A percentile compares a stretch with the other conserved stretches of the same genome.
phyloP scores from a whole-genome alignment of 2,888 invertebrate species.

The Drosophila koepferae region DNA sequence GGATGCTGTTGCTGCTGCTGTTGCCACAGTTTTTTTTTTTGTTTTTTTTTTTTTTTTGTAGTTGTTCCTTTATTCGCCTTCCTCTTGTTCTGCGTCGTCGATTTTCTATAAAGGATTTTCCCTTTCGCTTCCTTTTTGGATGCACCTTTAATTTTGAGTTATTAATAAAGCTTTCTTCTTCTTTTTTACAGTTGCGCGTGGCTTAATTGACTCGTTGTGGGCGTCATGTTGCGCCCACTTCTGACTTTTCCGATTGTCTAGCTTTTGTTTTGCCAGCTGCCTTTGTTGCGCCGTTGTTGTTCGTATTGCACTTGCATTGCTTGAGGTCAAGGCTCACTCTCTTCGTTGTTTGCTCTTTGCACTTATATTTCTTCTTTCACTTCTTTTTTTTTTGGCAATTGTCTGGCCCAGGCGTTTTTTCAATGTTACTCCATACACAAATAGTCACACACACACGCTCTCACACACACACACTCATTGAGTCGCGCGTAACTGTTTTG shows the following conservation, averaged over 20 bases:
- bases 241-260: slow-evolving; percentile 18
- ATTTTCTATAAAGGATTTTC: slow-evolving; percentile 17
- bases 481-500: slow-evolving; percentile 56
- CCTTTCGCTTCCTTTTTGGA: slow-evolving; percentile 5
- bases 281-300: slow-evolving; percentile 8
- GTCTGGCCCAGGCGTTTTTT: slow-evolving; percentile 45
- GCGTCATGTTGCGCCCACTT: slow-evolving; percentile 42
- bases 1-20: slow-evolving; percentile 29
- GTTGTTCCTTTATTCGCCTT: neutral
- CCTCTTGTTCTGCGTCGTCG: neutral
- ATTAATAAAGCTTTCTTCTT: neutral
- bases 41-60: neutral
- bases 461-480: slow-evolving; percentile 19
- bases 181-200: slow-evolving; percentile 30
- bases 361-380: slow-evolving; percentile 1
- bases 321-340: slow-evolving; percentile 73
- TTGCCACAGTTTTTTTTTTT: slow-evolving; percentile 36
- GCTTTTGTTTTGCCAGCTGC: slow-evolving; percentile 19
- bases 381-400: slow-evolving; percentile 41
- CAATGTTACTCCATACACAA: slow-evolving; percentile 54
- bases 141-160: slow-evolving; percentile 27
- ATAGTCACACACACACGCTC: slow-evolving; percentile 18
- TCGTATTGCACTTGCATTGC: slow-evolving; percentile 44
- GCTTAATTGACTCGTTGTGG: slow-evolving; percentile 45
- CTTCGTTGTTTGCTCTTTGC: slow-evolving; percentile 8